Evolutionary conservation across 2,797 vertebrate species (phyloP).

Genomic region (Coilia nasus): DNA sequence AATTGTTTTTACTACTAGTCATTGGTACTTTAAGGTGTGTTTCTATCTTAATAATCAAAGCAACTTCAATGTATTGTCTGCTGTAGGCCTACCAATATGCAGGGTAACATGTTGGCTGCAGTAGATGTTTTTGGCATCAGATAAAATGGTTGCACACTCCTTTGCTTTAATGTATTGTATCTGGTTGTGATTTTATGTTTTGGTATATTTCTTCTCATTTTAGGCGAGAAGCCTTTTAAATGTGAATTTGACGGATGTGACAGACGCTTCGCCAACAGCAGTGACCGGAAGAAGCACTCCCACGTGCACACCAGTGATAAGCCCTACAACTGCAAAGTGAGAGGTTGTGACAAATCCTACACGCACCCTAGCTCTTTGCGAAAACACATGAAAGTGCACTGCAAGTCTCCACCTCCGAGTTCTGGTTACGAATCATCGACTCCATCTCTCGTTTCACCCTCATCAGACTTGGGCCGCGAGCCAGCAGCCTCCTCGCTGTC

Average conservation of each 20-base stretch:
- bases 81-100: not conserved
- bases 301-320: slow-evolving; percentile 99
- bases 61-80: not conserved
- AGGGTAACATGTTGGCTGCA: not conserved
- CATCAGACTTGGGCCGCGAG: slow-evolving; percentile 90
- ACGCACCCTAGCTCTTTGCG: slow-evolving; percentile 96
- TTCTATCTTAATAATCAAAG: not conserved
- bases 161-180: not conserved
- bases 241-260: slow-evolving; percentile 98
- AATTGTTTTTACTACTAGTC: not conserved
- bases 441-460: slow-evolving; percentile 89
- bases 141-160: not conserved
- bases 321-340: slow-evolving; percentile 98
- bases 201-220: slow-evolving; percentile 52
- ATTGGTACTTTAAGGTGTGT: no score
- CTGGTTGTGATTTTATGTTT: not conserved
- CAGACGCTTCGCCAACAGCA: slow-evolving; percentile 98
- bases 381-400: slow-evolving; percentile 99
- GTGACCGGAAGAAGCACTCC: slow-evolving; percentile 97
- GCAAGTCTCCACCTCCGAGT: slow-evolving; percentile 94
- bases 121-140: not conserved
- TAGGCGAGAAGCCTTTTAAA: slow-evolving; percentile 98
- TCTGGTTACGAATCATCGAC: slow-evolving; percentile 94
- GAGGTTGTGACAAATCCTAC: slow-evolving; percentile 98
- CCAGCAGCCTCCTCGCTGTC: slow-evolving; percentile 77